Percentiles rank a stretch among this genome's conserved stretches.
These are phyloP conservation scores for Eriosoma lanigerum DNA, from an alignment of 1,140 invertebrate species.

Conservation along the genomic window DNA sequence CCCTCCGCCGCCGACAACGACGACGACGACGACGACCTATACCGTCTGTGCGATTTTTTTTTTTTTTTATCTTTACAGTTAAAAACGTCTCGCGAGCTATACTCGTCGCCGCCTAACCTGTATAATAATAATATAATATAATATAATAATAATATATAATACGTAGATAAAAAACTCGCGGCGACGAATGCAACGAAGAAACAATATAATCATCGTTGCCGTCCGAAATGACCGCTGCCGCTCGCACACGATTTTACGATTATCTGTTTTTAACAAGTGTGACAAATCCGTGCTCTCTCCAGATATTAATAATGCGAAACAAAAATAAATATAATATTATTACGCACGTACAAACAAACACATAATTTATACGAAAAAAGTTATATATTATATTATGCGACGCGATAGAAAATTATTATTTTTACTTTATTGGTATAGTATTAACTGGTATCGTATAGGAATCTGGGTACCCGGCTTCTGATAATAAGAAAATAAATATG, in stretches of 20 bases:
- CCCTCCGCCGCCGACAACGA: background rate
- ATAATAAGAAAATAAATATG: too few species aligned
- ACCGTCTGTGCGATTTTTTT: constrained; percentile 24
- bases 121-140: background rate
- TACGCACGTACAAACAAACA: background rate
- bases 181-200: background rate
- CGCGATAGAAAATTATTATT: too few species aligned
- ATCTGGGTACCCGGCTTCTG: too few species aligned
- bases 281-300: background rate
- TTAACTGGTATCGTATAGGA: too few species aligned
- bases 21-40: background rate
- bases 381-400: too few species aligned
- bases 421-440: too few species aligned
- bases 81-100: constrained; percentile 30
- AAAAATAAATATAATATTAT: background rate
- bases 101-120: background rate
- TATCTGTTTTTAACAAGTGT: constrained; percentile 41
- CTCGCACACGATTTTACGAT: constrained; percentile 33
- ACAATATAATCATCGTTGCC: background rate
- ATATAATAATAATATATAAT: background rate
- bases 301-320: background rate
- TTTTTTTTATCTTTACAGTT: constrained; percentile 35
- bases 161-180: background rate
- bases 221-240: background rate
- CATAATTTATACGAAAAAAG: too few species aligned